Conservation (phyloP, 2,888 invertebrate species). For the Lagria hirta region DNA sequence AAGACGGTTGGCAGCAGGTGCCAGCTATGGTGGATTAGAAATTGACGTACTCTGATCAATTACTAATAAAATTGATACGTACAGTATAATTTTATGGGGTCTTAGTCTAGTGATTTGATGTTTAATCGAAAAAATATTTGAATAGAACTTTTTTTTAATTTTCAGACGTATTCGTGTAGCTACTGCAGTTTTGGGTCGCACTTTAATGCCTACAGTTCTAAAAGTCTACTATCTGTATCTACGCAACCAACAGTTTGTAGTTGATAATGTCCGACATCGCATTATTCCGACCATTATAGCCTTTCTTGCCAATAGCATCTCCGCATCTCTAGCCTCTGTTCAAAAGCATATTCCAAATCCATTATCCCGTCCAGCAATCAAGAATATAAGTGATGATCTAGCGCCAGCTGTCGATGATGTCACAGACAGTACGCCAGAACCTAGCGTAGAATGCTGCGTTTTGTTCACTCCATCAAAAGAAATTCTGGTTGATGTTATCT, state of each 20-base stretch:
- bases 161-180: slow-evolving; percentile 50
- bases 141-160: slow-evolving; percentile 19
- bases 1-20: too few relatives aligned
- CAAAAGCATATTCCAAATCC: slow-evolving; percentile 46
- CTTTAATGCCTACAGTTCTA: slow-evolving; percentile 48
- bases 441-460: slow-evolving; percentile 50
- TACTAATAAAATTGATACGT: too few relatives aligned
- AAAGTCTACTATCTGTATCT: slow-evolving; percentile 49
- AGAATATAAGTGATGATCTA: slow-evolving; percentile 12
- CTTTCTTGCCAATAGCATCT: slow-evolving; percentile 50
- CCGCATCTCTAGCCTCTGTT: slow-evolving; percentile 49
- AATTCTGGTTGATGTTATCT: slow-evolving; percentile 68
- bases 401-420: background rate
- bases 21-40: too few relatives aligned
- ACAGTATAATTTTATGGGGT: too few relatives aligned
- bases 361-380: slow-evolving; percentile 23
- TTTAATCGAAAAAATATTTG: background rate
- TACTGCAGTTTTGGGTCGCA: slow-evolving; percentile 44
- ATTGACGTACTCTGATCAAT: too few relatives aligned
- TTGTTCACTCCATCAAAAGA: slow-evolving; percentile 44
- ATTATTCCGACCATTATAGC: slow-evolving; percentile 49
- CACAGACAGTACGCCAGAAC: slow-evolving; percentile 39
- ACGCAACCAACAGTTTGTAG: slow-evolving; percentile 47
- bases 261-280: slow-evolving; percentile 46
- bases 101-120: background rate